phyloP scores from a whole-genome alignment of 2,888 invertebrate species.

The Proisotoma minuta region DNA sequence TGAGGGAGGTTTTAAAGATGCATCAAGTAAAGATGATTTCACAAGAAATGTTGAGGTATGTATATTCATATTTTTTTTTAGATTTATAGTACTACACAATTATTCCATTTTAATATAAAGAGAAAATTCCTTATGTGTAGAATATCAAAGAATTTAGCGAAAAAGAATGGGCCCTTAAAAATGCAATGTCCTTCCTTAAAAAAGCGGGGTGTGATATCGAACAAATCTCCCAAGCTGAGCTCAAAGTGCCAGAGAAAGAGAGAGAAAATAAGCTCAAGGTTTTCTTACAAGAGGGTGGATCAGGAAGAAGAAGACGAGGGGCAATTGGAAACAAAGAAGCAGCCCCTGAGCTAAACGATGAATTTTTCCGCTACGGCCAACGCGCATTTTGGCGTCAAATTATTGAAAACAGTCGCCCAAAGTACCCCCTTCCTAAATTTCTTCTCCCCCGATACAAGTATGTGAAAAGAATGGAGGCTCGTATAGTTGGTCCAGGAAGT shows the following conservation, averaged over 20 bases:
- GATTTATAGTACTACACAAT: no score
- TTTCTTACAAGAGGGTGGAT: background rate
- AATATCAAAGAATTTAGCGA: constrained; percentile 18
- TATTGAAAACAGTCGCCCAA: constrained; percentile 22
- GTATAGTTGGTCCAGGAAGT: constrained; percentile 26
- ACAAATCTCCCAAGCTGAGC: background rate
- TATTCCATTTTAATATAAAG: no score
- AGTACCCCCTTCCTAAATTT: constrained; percentile 25
- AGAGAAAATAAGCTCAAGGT: background rate
- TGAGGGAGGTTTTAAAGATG: no score
- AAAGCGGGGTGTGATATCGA: constrained; percentile 2
- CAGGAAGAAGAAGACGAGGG: constrained; percentile 5
- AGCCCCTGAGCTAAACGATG: constrained; percentile 21
- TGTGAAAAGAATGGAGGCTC: constrained; percentile 15
- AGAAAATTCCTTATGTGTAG: no score
- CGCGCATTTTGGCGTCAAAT: constrained; percentile 20
- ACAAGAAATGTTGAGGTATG: no score
- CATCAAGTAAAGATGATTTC: no score
- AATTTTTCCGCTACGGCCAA: constrained; percentile 17
- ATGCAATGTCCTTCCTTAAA: constrained; percentile 17
- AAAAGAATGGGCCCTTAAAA: constrained; percentile 23
- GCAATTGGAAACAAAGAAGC: constrained; percentile 5
- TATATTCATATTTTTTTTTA: no score
- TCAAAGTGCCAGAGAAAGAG: background rate
- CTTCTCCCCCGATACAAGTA: constrained; percentile 20